Conservation (phyloP, 1,140 invertebrate species). For the Rhynchophorus ferrugineus region DNA sequence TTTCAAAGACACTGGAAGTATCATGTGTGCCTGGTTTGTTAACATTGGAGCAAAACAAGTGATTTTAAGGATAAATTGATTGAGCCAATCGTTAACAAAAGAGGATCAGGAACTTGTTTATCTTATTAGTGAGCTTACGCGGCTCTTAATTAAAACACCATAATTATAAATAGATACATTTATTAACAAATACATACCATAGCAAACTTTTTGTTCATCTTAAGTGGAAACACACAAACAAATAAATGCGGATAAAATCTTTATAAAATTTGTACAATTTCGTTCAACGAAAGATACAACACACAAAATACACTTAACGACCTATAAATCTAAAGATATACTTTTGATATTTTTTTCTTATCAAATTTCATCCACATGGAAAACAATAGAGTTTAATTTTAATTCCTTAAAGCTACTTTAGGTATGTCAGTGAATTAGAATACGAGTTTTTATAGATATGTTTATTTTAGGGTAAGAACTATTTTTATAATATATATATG, state of each 20-base stretch:
- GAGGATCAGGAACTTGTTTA: too few species aligned
- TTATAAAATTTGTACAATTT: slow-evolving; percentile 22
- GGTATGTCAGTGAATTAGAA: not conserved
- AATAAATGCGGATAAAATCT: slow-evolving; percentile 10
- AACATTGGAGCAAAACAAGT: too few species aligned
- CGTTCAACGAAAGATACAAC: not conserved
- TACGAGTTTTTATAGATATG: not conserved
- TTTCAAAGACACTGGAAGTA: too few species aligned
- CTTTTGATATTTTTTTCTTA: not conserved
- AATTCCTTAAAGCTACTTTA: not conserved
- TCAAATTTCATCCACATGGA: not conserved
- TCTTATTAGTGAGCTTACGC: too few species aligned
- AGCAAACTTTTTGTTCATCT: slow-evolving; percentile 1
- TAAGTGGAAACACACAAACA: slow-evolving; percentile 18
- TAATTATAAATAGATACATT: slow-evolving; percentile 17
- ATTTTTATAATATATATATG: too few species aligned
- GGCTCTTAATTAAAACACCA: too few species aligned
- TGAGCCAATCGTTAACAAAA: too few species aligned
- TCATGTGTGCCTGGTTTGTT: too few species aligned
- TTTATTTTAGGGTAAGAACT: not conserved
- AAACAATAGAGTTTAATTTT: not conserved
- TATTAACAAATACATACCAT: slow-evolving; percentile 19
- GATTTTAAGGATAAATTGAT: too few species aligned
- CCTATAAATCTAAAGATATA: not conserved
- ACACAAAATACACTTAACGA: slow-evolving; percentile 8